Conservation (phyloP, 1,140 invertebrate genomes). For the Grapholita molesta region DNA sequence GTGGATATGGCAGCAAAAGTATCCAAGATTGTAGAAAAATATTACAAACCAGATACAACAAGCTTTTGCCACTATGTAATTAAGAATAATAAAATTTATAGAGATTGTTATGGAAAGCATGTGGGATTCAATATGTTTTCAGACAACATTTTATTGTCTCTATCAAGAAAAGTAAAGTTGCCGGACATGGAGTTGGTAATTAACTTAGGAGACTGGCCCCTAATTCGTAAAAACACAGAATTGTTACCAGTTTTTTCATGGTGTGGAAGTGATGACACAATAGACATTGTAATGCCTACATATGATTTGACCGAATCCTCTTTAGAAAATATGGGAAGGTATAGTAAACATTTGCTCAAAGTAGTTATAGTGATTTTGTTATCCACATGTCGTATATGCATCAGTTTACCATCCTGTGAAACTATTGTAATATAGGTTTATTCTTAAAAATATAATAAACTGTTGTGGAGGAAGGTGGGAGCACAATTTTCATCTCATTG, state of each 20-base stretch:
- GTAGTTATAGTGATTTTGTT: too few relatives aligned
- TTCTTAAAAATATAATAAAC: too few relatives aligned
- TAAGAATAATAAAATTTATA: constrained; percentile 91
- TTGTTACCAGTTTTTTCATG: constrained; percentile 95
- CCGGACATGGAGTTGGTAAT: constrained; percentile 95
- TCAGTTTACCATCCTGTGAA: too few relatives aligned
- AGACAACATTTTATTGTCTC: constrained; percentile 91
- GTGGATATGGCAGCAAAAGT: constrained; percentile 87
- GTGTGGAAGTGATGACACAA: constrained; percentile 92
- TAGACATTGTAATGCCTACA: constrained; percentile 96
- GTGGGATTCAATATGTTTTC: constrained; percentile 98
- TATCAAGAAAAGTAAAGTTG: constrained; percentile 89
- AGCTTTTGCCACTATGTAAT: constrained; percentile 96
- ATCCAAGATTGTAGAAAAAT: constrained; percentile 80
- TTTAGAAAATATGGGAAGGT: constrained; percentile 93
- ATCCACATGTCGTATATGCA: too few relatives aligned
- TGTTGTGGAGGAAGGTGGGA: too few relatives aligned
- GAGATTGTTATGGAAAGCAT: constrained; percentile 95
- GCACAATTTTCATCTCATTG: too few relatives aligned
- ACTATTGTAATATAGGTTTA: too few relatives aligned
- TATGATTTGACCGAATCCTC: constrained; percentile 97
- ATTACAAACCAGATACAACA: constrained; percentile 86
- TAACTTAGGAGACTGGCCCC: constrained; percentile 97
- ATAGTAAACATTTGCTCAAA: too few relatives aligned
- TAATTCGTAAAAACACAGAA: constrained; percentile 79